These are phyloP conservation scores for Clarias pachynema DNA, from an alignment of 2,797 vertebrate species.

Conservation along the genomic window DNA sequence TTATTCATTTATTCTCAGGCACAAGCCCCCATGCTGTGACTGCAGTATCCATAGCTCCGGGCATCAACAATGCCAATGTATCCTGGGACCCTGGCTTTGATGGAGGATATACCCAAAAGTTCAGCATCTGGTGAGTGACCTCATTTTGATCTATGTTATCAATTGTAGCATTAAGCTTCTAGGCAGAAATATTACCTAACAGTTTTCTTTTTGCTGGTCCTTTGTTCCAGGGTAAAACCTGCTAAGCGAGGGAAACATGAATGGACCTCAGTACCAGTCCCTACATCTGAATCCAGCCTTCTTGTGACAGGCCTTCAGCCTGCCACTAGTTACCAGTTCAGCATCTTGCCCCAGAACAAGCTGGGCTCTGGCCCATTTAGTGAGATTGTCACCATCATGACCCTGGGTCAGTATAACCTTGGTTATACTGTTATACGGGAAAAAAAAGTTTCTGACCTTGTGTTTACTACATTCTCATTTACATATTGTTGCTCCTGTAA, in stretches of 20 bases:
- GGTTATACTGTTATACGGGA: background rate
- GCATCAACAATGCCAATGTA: slow-evolving; percentile 84
- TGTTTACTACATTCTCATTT: background rate
- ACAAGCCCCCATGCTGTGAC: slow-evolving; percentile 89
- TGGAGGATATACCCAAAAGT: slow-evolving; percentile 92
- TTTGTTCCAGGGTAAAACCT: slow-evolving; percentile 79
- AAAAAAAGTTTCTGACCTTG: background rate
- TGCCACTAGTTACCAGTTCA: slow-evolving; percentile 88
- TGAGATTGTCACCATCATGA: slow-evolving; percentile 84
- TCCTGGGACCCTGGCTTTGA: slow-evolving; percentile 95
- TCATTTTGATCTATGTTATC: background rate
- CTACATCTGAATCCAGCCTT: slow-evolving; percentile 79
- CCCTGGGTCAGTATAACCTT: slow-evolving; percentile 70
- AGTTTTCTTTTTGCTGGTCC: slow-evolving; percentile 22
- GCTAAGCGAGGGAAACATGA: slow-evolving; percentile 85
- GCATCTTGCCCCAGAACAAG: slow-evolving; percentile 93
- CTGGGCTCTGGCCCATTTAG: slow-evolving; percentile 95
- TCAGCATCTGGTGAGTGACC: slow-evolving; percentile 88
- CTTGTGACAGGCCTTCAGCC: slow-evolving; percentile 85
- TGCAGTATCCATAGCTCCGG: slow-evolving; percentile 77
- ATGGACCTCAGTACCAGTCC: slow-evolving; percentile 89
- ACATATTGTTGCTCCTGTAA: slow-evolving; percentile 1
- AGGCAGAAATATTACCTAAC: background rate
- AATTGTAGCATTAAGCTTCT: background rate
- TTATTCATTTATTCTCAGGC: slow-evolving; percentile 69